Evolutionary conservation across 2,113 vertebrate species (phyloP).

Genomic region (Hippopotamus amphibius): DNA sequence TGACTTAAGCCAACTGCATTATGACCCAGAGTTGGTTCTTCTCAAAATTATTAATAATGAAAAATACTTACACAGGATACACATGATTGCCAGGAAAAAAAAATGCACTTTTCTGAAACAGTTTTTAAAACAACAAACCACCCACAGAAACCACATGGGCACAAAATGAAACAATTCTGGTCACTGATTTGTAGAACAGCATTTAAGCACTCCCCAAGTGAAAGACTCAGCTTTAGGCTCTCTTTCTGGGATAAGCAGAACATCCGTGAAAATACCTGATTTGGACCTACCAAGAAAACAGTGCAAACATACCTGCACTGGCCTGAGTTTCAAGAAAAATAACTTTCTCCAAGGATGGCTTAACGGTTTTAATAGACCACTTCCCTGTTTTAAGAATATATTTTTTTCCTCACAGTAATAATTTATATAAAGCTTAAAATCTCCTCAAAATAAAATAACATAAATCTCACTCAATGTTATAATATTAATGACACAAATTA

Average conservation of each 20-base stretch:
- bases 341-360: background rate
- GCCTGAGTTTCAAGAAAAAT: background rate
- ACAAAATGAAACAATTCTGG: conserved; percentile 60
- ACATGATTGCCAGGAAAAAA: conserved; percentile 65
- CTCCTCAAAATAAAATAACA: conserved; percentile 43
- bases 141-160: conserved; percentile 75
- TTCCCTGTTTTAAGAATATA: background rate
- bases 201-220: conserved; percentile 13
- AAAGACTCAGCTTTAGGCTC: background rate
- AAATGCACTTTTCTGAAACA: conserved; percentile 67
- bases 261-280: conserved; percentile 3
- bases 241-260: background rate
- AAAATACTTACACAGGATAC: conserved; percentile 77
- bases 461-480: background rate
- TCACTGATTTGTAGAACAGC: conserved; percentile 47
- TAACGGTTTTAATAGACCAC: background rate
- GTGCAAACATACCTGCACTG: background rate
- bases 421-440: background rate
- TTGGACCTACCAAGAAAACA: background rate
- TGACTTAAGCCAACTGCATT: conserved; percentile 43
- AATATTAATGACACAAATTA: background rate
- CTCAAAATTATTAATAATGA: conserved; percentile 81
- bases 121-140: conserved; percentile 76
- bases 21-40: conserved; percentile 67
- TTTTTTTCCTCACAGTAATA: conserved; percentile 12